A percentile compares a stretch with the other conserved stretches of the same genome.
Conservation (phyloP, 1,140 invertebrate species). For the Saxidomus purpurata region DNA sequence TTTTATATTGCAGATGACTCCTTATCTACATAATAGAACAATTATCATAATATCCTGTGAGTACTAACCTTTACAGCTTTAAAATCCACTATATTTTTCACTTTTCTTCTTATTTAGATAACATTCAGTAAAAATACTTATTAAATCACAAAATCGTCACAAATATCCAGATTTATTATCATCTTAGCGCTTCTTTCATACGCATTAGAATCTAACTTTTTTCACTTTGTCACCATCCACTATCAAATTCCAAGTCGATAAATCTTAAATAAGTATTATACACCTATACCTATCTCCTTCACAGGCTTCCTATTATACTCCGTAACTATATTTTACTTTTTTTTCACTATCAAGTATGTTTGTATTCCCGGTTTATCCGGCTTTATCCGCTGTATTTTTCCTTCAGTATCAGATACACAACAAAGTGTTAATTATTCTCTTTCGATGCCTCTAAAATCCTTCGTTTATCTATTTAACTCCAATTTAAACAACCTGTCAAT, state of each 20-base stretch:
- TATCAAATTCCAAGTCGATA: constrained; percentile 22
- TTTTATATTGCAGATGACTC: too few species aligned
- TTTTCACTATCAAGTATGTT: constrained; percentile 3
- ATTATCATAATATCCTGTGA: neutral
- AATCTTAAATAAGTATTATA: neutral
- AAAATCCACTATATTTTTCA: neutral
- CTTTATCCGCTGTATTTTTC: neutral
- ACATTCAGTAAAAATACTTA: neutral
- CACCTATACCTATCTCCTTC: neutral
- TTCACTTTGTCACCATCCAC: neutral
- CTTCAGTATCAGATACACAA: constrained; percentile 9
- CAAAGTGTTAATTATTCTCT: constrained; percentile 16
- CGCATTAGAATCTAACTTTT: neutral
- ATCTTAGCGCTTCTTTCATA: neutral
- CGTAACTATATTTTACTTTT: neutral
- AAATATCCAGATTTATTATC: neutral
- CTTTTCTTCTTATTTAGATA: neutral
- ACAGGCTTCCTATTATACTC: neutral
- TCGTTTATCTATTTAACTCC: constrained; percentile 40
- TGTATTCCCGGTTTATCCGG: neutral
- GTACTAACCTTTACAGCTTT: neutral
- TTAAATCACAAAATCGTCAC: neutral
- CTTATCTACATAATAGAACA: too few species aligned
- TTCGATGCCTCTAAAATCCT: constrained; percentile 25
- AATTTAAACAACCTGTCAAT: constrained; percentile 40